A percentile compares a stretch with the other conserved stretches of the same genome.
Conservation (phyloP, 2,888 invertebrate species). For the Stenodera caucasica region DNA sequence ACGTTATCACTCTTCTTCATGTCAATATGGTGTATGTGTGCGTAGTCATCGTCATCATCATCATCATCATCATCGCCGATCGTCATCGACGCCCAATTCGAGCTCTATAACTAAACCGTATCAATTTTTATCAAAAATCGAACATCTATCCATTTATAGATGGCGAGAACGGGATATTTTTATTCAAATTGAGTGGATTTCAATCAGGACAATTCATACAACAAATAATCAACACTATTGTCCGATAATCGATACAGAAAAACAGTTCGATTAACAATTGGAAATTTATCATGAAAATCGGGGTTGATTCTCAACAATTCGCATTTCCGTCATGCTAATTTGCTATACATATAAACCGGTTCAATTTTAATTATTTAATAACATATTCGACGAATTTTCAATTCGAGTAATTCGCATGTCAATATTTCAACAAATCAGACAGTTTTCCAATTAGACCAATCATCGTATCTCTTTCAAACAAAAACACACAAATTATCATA, state of each 20-base stretch:
- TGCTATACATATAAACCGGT: no score
- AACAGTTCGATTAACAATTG: no score
- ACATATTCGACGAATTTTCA: not conserved
- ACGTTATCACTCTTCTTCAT: slow-evolving; percentile 31
- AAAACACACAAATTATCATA: not conserved
- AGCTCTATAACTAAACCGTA: not conserved
- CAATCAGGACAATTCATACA: no score
- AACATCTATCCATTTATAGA: no score
- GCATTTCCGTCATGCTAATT: no score
- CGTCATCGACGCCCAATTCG: not conserved
- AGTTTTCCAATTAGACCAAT: not conserved
- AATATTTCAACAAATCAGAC: not conserved
- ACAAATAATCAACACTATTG: no score
- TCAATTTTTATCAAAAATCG: not conserved
- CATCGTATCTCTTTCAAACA: not conserved
- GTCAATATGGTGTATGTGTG: not conserved
- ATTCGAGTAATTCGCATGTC: not conserved
- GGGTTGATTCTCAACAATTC: no score
- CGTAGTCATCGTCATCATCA: not conserved
- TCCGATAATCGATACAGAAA: no score
- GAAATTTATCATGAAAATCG: no score
- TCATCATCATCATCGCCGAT: no score
- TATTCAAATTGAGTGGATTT: no score
- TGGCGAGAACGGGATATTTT: no score
- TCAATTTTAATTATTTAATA: not conserved